Percentiles rank a stretch among this genome's conserved stretches.
Conservation (phyloP, 2,113 vertebrate genomes). For the Rissa tridactyla region DNA sequence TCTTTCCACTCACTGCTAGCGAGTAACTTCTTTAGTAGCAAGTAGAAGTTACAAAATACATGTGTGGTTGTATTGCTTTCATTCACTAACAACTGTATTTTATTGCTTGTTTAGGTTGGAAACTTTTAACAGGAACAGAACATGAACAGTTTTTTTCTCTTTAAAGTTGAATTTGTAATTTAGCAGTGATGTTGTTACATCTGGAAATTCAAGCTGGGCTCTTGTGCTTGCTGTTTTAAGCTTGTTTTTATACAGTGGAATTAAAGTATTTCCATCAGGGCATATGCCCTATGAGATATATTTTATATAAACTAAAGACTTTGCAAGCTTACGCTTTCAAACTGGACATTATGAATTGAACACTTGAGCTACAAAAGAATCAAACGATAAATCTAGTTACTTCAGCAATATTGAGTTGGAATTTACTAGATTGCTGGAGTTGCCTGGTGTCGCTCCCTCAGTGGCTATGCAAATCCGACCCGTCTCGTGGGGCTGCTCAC, state of each 20-base stretch:
- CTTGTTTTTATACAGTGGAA: not conserved
- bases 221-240: not conserved
- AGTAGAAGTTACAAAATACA: not conserved
- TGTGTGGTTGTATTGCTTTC: not conserved
- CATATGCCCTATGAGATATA: not conserved
- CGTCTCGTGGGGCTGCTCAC: not conserved
- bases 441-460: fast-evolving
- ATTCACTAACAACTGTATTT: not conserved
- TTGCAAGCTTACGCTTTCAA: not conserved
- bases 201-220: not conserved
- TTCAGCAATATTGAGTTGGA: not conserved
- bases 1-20: not conserved
- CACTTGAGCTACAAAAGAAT: not conserved
- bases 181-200: not conserved
- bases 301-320: not conserved
- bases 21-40: not conserved
- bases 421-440: not conserved
- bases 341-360: not conserved
- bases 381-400: not conserved
- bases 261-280: not conserved
- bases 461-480: not conserved
- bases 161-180: not conserved
- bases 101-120: not conserved
- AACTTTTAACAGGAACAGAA: not conserved
- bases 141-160: not conserved